Evolutionary conservation across 2,113 vertebrate species (phyloP).

Genomic region (Cyanoderma ruficeps): DNA sequence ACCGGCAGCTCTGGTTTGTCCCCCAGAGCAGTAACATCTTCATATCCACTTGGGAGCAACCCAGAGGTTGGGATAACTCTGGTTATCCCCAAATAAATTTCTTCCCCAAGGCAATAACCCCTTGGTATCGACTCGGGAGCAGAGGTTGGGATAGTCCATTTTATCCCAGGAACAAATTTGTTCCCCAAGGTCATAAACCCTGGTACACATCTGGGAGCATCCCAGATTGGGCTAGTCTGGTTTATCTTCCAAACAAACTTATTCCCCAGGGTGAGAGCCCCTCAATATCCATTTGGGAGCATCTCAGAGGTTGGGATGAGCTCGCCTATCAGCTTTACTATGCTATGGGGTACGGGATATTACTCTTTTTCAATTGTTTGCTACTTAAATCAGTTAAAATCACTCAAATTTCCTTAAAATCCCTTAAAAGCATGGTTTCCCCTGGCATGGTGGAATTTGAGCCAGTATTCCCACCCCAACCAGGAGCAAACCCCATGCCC

Average conservation of each 20-base stretch:
- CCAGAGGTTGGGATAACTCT: neutral
- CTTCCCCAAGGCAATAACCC: neutral
- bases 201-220: neutral
- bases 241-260: neutral
- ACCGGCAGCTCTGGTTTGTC: neutral
- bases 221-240: neutral
- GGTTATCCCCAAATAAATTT: neutral
- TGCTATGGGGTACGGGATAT: accelerated
- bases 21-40: neutral
- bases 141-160: neutral
- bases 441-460: accelerated
- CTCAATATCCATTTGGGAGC: neutral
- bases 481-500: accelerated
- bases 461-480: neutral
- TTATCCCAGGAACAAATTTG: neutral
- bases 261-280: neutral
- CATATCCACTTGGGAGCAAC: neutral
- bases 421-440: accelerated
- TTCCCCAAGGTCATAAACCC: neutral
- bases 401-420: neutral
- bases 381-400: neutral
- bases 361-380: neutral
- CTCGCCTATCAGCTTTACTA: neutral
- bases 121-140: neutral
- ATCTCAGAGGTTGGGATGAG: neutral